A percentile compares a stretch with the other conserved stretches of the same genome.
Conservation (phyloP, 2,888 invertebrate genomes). For the Hipparchia sbordonii region DNA sequence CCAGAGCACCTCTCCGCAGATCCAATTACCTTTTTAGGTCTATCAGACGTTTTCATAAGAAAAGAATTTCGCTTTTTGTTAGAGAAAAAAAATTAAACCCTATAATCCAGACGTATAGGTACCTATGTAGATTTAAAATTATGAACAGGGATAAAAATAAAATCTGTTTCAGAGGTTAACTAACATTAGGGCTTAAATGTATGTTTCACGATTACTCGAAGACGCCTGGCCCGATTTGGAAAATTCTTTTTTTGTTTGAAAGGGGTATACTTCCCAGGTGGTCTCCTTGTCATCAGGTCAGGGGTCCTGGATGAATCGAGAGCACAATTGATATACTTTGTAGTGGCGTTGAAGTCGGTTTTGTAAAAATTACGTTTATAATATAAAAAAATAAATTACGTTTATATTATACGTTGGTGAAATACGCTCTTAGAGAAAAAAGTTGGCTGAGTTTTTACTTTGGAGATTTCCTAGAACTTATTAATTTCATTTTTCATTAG, state of each 20-base stretch:
- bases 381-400: too few species aligned
- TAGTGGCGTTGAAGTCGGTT: too few species aligned
- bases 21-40: conserved; percentile 6
- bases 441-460: conserved; percentile 16
- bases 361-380: too few species aligned
- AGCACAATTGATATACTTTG: too few species aligned
- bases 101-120: too few species aligned
- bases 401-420: too few species aligned
- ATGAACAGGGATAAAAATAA: not conserved
- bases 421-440: not conserved
- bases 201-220: too few species aligned
- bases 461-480: conserved; percentile 25
- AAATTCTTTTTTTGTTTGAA: too few species aligned
- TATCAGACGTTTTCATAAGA: not conserved
- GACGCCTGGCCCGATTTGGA: too few species aligned
- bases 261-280: too few species aligned
- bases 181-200: not conserved
- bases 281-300: too few species aligned
- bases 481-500: conserved; percentile 22
- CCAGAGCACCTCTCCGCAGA: not conserved
- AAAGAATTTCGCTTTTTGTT: not conserved
- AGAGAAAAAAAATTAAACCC: not conserved
- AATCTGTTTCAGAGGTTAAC: not conserved
- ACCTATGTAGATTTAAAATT: not conserved
- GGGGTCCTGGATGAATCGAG: too few species aligned